A percentile compares a stretch with the other conserved stretches of the same genome.
Evolutionary conservation across 1,140 invertebrate genomes (phyloP).

Genomic region (Mactra quadrangularis): DNA sequence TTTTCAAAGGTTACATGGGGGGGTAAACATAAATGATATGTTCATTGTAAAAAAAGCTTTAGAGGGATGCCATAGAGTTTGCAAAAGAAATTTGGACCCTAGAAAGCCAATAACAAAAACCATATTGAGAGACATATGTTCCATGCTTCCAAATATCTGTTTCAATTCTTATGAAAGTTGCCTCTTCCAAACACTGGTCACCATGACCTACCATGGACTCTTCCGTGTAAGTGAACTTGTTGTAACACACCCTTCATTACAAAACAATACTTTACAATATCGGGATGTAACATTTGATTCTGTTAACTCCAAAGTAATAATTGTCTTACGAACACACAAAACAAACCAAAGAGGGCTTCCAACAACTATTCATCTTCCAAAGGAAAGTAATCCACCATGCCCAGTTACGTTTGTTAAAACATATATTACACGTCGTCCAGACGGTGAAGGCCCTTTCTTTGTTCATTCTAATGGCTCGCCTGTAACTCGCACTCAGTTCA

Average conservation of each 20-base stretch:
- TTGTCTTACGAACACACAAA: background rate
- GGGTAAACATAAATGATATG: background rate
- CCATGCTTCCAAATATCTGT: background rate
- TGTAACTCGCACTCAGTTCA: background rate
- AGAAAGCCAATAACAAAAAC: background rate
- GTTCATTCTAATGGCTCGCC: background rate
- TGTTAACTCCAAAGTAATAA: background rate
- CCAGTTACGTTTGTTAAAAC: background rate
- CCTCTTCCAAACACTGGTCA: background rate
- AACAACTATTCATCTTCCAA: background rate
- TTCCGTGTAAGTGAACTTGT: background rate
- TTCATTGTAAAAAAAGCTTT: background rate
- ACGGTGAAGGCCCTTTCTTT: background rate
- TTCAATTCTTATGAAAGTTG: background rate
- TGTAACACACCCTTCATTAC: background rate
- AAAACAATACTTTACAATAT: background rate
- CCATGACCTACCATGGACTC: background rate
- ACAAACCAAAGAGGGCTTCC: background rate
- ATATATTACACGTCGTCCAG: background rate
- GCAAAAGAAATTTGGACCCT: background rate
- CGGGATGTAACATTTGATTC: background rate
- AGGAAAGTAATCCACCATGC: background rate
- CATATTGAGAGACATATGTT: background rate
- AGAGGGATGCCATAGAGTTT: background rate
- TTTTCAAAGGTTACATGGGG: background rate